Evolutionary conservation across 2,797 vertebrate genomes (phyloP), one percentile per base, ranked within the genome.

Genomic region (Macrochelys suwanniensis): DNA sequence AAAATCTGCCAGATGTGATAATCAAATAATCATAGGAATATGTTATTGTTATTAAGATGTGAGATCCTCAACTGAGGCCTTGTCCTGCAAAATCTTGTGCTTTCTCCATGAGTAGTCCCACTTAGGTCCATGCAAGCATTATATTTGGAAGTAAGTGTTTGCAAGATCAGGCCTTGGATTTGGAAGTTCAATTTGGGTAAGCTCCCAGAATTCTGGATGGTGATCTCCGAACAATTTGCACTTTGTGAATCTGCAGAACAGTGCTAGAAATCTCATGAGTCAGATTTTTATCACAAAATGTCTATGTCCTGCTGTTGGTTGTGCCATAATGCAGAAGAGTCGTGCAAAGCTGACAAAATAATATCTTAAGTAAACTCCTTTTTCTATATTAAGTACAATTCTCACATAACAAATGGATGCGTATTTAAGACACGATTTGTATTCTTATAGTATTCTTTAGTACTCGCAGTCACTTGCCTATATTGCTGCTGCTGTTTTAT

Each of bases 1-100:
- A 80, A 3, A 76, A 49, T 28, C 42, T 77, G 8, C 7, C 87
- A 87, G 83, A 59, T 25, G 19, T 6, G n/a, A 37, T 77, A 56
- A 71, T 53, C 50, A 47, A 2, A 59, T 21, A 68, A 6, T 10
- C 79, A 2, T 13, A 37, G 33, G 83, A 2, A 26, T 76, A 90
- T 54, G 1, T 3, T 42, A 11, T 61, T 88, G 2, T 10, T 85
- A 12, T 0, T 51, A 28, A 49, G 42, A 2, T 0, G 2, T 37
- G 6, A 15, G 12, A 83, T 2, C 57, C 17, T 56, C 11, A 53
- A 11, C 33, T 33, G 68, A 33, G 91, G 0, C 4, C 77, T 11
- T 74, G 1, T 54, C 28, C 82, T 82, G 6, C 6, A 89, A 71
- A 94, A 92, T 6, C 4, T 50, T 68, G 7, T 0, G 0, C 25